A percentile compares a stretch with the other conserved stretches of the same genome.
These are phyloP conservation scores for Ficedula albicollis DNA, from an alignment of 2,797 vertebrate genomes.

Conservation along the genomic window DNA sequence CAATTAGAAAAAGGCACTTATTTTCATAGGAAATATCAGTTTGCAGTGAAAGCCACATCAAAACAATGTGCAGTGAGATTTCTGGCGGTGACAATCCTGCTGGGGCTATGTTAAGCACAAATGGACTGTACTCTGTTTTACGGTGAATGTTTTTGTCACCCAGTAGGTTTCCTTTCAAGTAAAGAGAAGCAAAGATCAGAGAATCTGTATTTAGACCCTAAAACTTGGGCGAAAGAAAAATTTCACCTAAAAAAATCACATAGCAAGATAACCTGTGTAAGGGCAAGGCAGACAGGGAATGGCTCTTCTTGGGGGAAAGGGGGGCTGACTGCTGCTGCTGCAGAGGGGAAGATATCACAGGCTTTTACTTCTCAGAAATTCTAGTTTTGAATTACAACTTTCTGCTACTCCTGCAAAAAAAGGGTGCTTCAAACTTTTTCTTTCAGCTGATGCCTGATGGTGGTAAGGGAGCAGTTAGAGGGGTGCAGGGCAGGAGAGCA, in stretches of 20 bases:
- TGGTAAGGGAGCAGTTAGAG: not conserved
- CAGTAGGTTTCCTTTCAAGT: constrained; percentile 61
- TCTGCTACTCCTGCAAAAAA: not conserved
- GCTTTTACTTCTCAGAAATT: not conserved
- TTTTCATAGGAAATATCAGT: constrained; percentile 45
- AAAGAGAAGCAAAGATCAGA: constrained; percentile 57
- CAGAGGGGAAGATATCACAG: not conserved
- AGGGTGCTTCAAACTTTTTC: not conserved
- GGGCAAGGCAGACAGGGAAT: not conserved
- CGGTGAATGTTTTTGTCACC: constrained; percentile 43
- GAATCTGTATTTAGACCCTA: constrained; percentile 48
- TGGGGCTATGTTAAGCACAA: constrained; percentile 54
- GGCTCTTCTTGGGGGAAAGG: not conserved
- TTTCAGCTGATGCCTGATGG: not conserved
- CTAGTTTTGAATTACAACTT: not conserved
- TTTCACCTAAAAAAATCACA: not conserved
- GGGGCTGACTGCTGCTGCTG: not conserved
- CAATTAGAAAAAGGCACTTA: not conserved
- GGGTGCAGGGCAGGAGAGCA: not conserved
- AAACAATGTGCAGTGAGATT: constrained; percentile 49
- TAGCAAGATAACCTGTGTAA: not conserved
- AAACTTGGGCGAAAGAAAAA: not conserved
- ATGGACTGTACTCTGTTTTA: constrained; percentile 28
- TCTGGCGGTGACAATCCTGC: constrained; percentile 46
- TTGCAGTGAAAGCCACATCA: constrained; percentile 44